These are phyloP conservation scores for Argyresthia albistria DNA, from an alignment of 2,888 invertebrate species.

Conservation along the genomic window DNA sequence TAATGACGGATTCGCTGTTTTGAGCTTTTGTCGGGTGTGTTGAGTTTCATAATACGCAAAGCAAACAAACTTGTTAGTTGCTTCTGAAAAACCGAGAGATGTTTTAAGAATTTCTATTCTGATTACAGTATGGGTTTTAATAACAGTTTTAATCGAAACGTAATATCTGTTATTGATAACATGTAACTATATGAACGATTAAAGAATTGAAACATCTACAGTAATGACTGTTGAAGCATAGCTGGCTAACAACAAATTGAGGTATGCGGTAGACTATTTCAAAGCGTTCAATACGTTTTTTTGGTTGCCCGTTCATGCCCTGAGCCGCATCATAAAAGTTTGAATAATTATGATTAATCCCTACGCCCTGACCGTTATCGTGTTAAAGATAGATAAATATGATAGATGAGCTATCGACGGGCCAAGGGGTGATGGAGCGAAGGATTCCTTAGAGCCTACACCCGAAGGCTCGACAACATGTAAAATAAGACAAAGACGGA, in stretches of 20 bases:
- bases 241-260: not conserved
- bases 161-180: slow-evolving; percentile 5
- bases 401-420: slow-evolving; percentile 17
- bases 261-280: slow-evolving; percentile 5
- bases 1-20: slow-evolving; percentile 11
- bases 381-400: slow-evolving; percentile 17
- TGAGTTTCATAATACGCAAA: not conserved
- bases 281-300: slow-evolving; percentile 1
- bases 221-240: not conserved
- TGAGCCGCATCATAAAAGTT: slow-evolving; percentile 17
- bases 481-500: not conserved
- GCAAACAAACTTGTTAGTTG: too few relatives aligned
- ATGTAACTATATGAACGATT: not conserved
- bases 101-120: too few relatives aligned
- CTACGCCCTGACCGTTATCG: slow-evolving; percentile 10
- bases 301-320: slow-evolving; percentile 10
- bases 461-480: not conserved
- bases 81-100: too few relatives aligned
- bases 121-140: too few relatives aligned
- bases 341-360: slow-evolving; percentile 22
- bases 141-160: not conserved
- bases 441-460: not conserved
- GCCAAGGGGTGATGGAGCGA: slow-evolving; percentile 10
- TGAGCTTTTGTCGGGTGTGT: slow-evolving; percentile 2
- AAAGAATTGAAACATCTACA: not conserved